Conservation (phyloP, 2,113 vertebrate species). For the Gallinago jamesoni region DNA sequence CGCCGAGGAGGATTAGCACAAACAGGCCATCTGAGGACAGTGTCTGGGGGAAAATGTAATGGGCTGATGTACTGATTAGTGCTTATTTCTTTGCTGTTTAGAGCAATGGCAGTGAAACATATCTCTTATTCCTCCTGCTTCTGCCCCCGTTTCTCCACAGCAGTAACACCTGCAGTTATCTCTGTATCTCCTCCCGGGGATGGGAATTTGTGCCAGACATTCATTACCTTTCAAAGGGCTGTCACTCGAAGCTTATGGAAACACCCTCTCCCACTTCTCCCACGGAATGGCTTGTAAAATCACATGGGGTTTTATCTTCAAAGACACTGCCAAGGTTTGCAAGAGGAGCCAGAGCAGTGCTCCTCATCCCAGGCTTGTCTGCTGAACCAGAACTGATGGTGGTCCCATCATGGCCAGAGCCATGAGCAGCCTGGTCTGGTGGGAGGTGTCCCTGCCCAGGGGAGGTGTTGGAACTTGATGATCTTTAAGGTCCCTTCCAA, state of each 20-base stretch:
- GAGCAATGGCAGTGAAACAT: neutral
- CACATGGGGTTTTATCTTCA: neutral
- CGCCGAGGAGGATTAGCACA: neutral
- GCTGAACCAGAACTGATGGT: neutral
- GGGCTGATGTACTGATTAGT: neutral
- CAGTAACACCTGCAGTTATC: neutral
- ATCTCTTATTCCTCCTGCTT: neutral
- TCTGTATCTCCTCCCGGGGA: accelerated
- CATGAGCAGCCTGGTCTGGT: neutral
- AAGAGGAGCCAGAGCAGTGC: neutral
- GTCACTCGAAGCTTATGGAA: accelerated
- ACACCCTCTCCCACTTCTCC: neutral
- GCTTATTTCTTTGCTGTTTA: neutral
- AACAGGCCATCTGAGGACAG: slow-evolving; percentile 30
- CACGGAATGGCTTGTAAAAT: neutral
- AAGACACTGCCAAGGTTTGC: neutral
- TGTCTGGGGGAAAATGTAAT: neutral
- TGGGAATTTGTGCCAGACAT: neutral
- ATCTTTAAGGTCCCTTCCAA: no score
- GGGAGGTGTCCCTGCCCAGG: no score
- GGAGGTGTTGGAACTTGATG: no score
- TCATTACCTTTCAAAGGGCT: neutral
- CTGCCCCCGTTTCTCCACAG: neutral
- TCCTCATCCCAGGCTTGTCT: neutral
- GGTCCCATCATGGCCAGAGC: neutral